phyloP scores from a whole-genome alignment of 2,797 vertebrate species.

The Chloroceryle amazona region DNA sequence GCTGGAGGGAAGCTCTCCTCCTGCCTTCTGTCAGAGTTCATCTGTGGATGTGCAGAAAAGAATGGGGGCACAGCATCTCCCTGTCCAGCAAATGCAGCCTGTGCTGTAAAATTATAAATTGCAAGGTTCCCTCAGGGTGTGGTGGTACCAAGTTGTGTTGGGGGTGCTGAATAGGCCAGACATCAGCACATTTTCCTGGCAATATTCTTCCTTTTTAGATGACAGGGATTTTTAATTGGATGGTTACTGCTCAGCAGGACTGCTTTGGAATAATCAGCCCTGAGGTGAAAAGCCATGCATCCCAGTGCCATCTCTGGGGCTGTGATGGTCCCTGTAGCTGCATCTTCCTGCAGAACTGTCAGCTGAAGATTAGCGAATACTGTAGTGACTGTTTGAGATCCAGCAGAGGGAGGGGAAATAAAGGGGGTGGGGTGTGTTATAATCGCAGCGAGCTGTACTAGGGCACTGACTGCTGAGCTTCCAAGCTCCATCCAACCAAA shows the following conservation, averaged over 20 bases:
- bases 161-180: background rate
- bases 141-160: rapidly evolving
- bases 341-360: background rate
- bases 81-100: background rate
- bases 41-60: background rate
- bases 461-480: background rate
- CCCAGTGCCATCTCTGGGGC: background rate
- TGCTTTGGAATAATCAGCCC: background rate
- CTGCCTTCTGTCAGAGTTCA: background rate
- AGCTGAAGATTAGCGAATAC: background rate
- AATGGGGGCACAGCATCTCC: background rate
- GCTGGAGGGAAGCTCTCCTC: background rate
- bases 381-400: background rate
- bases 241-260: background rate
- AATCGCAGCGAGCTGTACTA: no score
- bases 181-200: background rate
- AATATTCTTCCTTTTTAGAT: background rate
- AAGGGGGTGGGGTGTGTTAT: no score
- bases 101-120: background rate
- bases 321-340: background rate
- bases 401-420: background rate
- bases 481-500: background rate
- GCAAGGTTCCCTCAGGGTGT: background rate
- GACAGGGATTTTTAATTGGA: background rate
- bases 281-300: background rate